Conservation (phyloP, 1,140 invertebrate species). For the Euura saliciscinereae region DNA sequence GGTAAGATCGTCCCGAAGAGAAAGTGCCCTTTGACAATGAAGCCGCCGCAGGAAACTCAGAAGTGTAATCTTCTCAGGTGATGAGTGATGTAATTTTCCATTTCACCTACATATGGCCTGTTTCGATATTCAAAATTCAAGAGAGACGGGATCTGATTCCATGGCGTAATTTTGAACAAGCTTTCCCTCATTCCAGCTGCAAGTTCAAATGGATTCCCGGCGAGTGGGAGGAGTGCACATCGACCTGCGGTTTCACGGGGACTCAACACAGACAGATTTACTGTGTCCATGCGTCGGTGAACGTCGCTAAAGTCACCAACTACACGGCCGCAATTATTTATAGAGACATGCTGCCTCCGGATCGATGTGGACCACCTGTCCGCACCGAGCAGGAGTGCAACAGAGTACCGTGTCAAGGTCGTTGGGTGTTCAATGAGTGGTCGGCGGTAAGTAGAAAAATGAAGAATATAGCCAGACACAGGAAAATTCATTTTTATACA, state of each 20-base stretch:
- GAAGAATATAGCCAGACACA: not conserved
- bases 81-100: constrained; percentile 13
- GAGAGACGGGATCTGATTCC: no score
- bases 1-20: constrained; percentile 57
- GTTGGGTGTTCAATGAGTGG: constrained; percentile 73
- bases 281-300: constrained; percentile 62
- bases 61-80: constrained; percentile 63
- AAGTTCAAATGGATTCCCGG: constrained; percentile 67
- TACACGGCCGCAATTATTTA: constrained; percentile 54
- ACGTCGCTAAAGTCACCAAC: constrained; percentile 33
- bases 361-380: constrained; percentile 60
- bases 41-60: constrained; percentile 52
- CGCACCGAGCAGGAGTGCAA: constrained; percentile 64
- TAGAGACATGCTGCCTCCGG: constrained; percentile 61
- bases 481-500: not conserved
- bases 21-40: constrained; percentile 54
- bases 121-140: no score
- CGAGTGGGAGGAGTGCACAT: constrained; percentile 70
- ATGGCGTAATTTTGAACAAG: not conserved
- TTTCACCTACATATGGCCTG: not conserved
- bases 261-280: constrained; percentile 67
- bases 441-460: constrained; percentile 64
- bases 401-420: constrained; percentile 65
- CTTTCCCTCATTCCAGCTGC: constrained; percentile 56
- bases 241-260: constrained; percentile 66